Percentiles rank a stretch among this genome's conserved stretches.
Conservation (phyloP, 2,113 vertebrate genomes). For the Embiotoca jacksoni region DNA sequence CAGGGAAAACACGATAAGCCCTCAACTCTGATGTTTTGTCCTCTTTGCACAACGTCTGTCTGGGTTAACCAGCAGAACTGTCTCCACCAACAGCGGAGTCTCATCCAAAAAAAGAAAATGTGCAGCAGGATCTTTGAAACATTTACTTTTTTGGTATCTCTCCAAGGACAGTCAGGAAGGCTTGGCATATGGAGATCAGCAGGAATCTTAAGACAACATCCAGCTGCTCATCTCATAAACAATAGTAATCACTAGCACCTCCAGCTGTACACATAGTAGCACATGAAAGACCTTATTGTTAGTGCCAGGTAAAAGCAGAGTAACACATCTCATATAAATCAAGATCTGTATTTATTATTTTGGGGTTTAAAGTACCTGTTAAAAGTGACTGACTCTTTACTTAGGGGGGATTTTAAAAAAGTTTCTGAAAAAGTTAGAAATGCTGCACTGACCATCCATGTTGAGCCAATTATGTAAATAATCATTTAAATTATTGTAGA, state of each 20-base stretch:
- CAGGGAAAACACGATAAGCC: conserved; percentile 28
- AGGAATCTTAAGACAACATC: conserved; percentile 48
- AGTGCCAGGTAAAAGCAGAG: conserved; percentile 8
- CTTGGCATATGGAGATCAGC: conserved; percentile 32
- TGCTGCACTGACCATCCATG: conserved; percentile 19
- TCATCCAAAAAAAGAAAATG: neutral
- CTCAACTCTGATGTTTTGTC: conserved; percentile 37
- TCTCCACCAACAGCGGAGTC: conserved; percentile 5
- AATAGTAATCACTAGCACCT: conserved; percentile 53
- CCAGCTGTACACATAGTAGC: conserved; percentile 35
- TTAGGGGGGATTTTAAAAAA: conserved; percentile 17
- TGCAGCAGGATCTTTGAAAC: conserved; percentile 42
- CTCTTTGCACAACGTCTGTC: conserved; percentile 30
- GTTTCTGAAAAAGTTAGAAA: conserved; percentile 24
- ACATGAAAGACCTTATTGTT: conserved; percentile 37
- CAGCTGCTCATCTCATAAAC: conserved; percentile 64
- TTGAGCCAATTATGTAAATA: conserved; percentile 18
- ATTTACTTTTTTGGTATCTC: conserved; percentile 40
- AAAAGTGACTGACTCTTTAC: conserved; percentile 18
- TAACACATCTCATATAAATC: conserved; percentile 20
- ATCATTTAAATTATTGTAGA: conserved; percentile 44
- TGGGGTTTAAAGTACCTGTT: conserved; percentile 27
- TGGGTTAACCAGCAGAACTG: conserved; percentile 31
- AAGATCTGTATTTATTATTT: conserved; percentile 21
- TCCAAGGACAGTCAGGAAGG: conserved; percentile 26